Evolutionary conservation across 2,888 invertebrate genomes (phyloP), one percentile per base, ranked within the genome.

Genomic region (Dynastes hyllus): DNA sequence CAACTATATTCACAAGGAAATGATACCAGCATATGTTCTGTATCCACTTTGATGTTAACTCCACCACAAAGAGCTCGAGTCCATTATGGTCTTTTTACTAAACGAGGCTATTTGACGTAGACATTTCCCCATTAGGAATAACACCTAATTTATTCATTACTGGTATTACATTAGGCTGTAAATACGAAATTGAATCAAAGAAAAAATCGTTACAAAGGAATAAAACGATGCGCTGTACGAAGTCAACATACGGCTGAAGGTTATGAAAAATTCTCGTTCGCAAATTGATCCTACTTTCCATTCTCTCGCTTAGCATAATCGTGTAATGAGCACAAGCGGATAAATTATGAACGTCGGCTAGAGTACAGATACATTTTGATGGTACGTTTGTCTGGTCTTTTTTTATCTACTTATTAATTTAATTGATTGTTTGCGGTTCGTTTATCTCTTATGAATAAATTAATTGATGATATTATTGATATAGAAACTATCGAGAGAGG

Each of bases 301-400:
- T 58, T 73, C 58, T 37, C 73, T 61, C 73, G 73, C 73, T 73
- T 73, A 73, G 73, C 73, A 73, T 73, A 73, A 73, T 73, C 73
- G 73, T 73, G 73, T 73, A 73, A 73, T 73, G 55, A 73, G 73
- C 58, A 73, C 73, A 73, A 58, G 58, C 73, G 58, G 58, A 73
- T 73, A 73, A 73, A 73, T 73, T 40, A 73, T 58, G 8, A 27
- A 3, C 58, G 40, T 58, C 51, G 51, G 51, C 40, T 16, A 58
- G 53, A n/a, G 8, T 22, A 58, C 4, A 58, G 55, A 22, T 16
- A 58, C 58, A 22, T 73, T 58, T 58, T 58, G 73, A 73, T 22
- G 58, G 58, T 73, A 73, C 73, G 73, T 73, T 58, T 58, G 73
- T 9, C n/a, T 40, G 16, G n/a, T 16, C 58, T 73, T 73, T 58